Percentiles rank a stretch among this genome's conserved stretches.
Conservation (phyloP, 1,140 invertebrate species). For the Cyrtorhinus lividipennis region DNA sequence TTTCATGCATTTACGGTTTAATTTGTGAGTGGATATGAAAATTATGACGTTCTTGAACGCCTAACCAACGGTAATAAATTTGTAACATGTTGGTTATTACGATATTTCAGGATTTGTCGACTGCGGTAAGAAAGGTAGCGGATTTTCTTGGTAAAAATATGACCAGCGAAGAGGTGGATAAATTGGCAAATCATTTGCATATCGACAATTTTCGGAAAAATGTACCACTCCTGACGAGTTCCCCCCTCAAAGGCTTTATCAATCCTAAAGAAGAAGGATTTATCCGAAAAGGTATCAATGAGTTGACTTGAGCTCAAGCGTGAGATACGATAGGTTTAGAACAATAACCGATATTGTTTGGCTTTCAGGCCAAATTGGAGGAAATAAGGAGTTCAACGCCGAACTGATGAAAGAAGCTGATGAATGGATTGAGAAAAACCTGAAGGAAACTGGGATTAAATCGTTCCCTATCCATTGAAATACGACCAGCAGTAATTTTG, state of each 20-base stretch:
- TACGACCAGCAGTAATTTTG: too few relatives aligned
- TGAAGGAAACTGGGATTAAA: slow-evolving; percentile 11
- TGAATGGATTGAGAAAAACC: slow-evolving; percentile 23
- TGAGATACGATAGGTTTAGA: neutral
- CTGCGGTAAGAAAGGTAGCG: slow-evolving; percentile 48
- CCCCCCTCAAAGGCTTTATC: slow-evolving; percentile 9
- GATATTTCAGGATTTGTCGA: slow-evolving; percentile 39
- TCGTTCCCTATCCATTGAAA: neutral
- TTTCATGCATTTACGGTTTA: neutral
- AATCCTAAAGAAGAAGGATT: slow-evolving; percentile 23
- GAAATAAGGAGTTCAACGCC: slow-evolving; percentile 20
- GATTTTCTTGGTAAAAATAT: slow-evolving; percentile 46
- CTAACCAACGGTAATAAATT: neutral
- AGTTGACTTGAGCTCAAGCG: neutral
- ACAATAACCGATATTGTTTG: too few relatives aligned
- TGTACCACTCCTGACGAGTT: slow-evolving; percentile 18
- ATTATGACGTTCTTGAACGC: neutral
- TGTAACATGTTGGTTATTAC: neutral
- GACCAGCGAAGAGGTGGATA: slow-evolving; percentile 35
- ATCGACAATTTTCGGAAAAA: slow-evolving; percentile 28
- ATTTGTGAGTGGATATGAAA: neutral
- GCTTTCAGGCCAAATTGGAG: slow-evolving; percentile 19
- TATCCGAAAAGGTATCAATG: slow-evolving; percentile 23
- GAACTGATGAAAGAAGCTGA: slow-evolving; percentile 22
- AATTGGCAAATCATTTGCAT: slow-evolving; percentile 42